Evolutionary conservation across 1,140 invertebrate genomes (phyloP).

Genomic region (Drosophila pseudoobscura): DNA sequence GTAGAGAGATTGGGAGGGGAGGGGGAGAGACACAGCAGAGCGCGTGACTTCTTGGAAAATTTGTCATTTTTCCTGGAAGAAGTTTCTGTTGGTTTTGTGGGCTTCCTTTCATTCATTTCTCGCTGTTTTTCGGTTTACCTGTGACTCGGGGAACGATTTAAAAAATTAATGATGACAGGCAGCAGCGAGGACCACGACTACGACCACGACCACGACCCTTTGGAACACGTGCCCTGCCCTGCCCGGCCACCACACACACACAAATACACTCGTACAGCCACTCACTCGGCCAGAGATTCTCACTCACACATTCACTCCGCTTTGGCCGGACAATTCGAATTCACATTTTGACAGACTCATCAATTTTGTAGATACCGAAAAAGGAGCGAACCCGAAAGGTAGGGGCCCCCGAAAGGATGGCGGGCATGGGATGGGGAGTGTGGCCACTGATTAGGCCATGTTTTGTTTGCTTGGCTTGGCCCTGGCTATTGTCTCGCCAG

Average conservation of each 20-base stretch:
- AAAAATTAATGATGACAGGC: conserved; percentile 80
- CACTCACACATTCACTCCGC: too few relatives aligned
- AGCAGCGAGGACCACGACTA: conserved; percentile 33
- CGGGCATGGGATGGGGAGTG: neutral
- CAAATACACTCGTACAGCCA: too few relatives aligned
- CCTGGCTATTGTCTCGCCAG: conserved; percentile 40
- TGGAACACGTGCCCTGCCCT: conserved; percentile 72
- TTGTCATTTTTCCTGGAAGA: conserved; percentile 71
- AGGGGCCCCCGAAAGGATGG: neutral
- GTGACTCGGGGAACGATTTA: conserved; percentile 56
- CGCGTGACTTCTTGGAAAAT: conserved; percentile 78
- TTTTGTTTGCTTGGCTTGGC: conserved; percentile 26
- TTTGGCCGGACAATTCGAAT: conserved; percentile 55
- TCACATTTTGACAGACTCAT: conserved; percentile 83
- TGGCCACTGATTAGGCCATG: conserved; percentile 58
- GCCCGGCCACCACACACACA: too few relatives aligned
- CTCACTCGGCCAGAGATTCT: neutral
- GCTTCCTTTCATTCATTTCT: conserved; percentile 19
- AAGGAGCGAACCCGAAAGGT: neutral
- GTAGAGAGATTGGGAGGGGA: neutral
- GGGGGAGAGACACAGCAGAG: neutral
- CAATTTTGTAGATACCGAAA: conserved; percentile 80
- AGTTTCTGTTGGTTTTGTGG: neutral
- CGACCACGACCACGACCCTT: neutral
- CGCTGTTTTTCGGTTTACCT: conserved; percentile 40